phyloP scores from a whole-genome alignment of 2,113 vertebrate species.

The Arizona elegans region DNA sequence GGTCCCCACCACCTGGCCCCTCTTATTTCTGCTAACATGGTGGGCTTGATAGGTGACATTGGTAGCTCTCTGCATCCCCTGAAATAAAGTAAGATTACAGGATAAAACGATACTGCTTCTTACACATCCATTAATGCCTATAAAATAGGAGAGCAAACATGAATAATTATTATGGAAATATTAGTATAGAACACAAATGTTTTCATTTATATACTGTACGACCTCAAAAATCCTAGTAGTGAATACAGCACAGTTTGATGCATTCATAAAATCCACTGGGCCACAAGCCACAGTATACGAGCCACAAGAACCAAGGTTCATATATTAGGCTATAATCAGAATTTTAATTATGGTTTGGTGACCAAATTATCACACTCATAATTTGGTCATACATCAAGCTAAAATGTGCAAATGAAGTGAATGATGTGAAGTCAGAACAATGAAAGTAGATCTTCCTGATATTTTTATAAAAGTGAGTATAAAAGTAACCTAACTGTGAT shows the following conservation, averaged over 20 bases:
- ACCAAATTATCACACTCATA: background rate
- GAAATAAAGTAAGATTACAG: constrained; percentile 18
- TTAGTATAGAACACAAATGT: background rate
- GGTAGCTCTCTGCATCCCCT: constrained; percentile 96
- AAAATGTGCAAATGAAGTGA: background rate
- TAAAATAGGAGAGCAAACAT: background rate
- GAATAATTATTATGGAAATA: background rate
- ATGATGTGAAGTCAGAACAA: background rate
- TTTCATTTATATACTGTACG: background rate
- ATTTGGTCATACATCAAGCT: background rate
- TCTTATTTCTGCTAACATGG: constrained; percentile 96
- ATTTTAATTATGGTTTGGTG: background rate
- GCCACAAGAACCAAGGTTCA: background rate
- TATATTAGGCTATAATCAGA: background rate
- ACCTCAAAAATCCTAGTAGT: background rate
- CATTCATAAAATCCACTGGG: background rate
- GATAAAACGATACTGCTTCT: background rate
- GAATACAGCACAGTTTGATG: background rate
- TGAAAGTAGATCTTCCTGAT: background rate
- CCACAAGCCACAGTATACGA: background rate
- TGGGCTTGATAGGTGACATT: constrained; percentile 98
- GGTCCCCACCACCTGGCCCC: constrained; percentile 94
- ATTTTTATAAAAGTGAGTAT: background rate
- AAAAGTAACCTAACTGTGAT: background rate
- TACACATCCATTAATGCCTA: background rate